A percentile compares a stretch with the other conserved stretches of the same genome.
These are phyloP conservation scores for Geophilus truncorum DNA, from an alignment of 2,888 invertebrate genomes.

Conservation along the genomic window DNA sequence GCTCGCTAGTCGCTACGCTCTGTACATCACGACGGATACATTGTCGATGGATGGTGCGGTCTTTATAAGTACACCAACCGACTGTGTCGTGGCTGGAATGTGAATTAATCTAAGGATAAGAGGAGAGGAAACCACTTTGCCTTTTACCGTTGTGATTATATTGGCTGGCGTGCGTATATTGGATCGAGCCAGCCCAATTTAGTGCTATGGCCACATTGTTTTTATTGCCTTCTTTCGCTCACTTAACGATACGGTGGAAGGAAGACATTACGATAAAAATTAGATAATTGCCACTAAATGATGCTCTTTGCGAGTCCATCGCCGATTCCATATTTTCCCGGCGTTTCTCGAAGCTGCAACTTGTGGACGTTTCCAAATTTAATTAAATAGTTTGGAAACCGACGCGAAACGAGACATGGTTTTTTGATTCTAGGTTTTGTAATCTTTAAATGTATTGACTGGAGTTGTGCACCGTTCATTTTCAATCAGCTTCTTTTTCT, in stretches of 20 bases:
- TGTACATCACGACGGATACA: too few relatives aligned
- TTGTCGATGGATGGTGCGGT: neutral
- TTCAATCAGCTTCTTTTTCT: conserved; percentile 14
- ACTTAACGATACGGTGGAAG: neutral
- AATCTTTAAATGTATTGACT: neutral
- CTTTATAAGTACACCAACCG: neutral
- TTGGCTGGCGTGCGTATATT: neutral
- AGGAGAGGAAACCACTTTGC: neutral
- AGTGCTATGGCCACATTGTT: neutral
- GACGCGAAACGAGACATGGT: neutral
- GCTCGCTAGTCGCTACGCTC: too few relatives aligned
- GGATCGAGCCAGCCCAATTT: neutral
- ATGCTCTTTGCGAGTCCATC: neutral
- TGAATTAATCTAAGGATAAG: neutral
- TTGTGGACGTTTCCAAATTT: neutral
- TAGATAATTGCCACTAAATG: neutral
- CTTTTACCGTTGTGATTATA: neutral
- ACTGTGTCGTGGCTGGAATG: neutral
- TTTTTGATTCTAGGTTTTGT: neutral
- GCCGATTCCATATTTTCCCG: neutral
- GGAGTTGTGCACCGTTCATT: neutral
- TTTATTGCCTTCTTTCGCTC: neutral
- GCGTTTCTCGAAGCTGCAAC: neutral
- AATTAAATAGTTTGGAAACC: neutral
- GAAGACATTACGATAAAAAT: neutral